Base-by-base conservation (phyloP, 2,888 invertebrate species). In the Drosophila antonietae region DNA sequence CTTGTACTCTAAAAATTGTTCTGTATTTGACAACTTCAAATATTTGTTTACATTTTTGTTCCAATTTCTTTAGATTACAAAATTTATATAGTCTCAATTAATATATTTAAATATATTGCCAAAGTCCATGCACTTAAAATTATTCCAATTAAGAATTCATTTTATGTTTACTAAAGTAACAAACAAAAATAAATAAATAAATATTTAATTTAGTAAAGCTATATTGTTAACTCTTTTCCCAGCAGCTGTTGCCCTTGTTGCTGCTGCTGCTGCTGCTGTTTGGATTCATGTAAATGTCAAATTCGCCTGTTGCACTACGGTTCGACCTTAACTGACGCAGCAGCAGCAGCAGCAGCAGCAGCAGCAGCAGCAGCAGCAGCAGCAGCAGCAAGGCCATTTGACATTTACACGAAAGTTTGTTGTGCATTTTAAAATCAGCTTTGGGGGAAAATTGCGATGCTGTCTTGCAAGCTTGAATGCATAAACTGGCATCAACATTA, bases 401-500 rank as follows among this genome's bases (percentile, higher is more conserved):
- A 55, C 55, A 55, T 28, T 39, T 37, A 31, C 39, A 1, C 9
- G 28, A 18, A 15, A 41, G 18, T 28, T n/a, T 35, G 57, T 51
- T 61, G 39, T 10, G 67, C 49, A 55, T 62, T 73, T 68, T 67
- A 61, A 53, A 39, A 78, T 63, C 56, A 41, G 65, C 65, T 79
- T 69, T 60, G 12, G 52, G 47, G 20, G 41, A 20, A 46, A n/a
- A 15, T 37, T 7, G 18, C 33, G 31, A 3, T 7, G 18, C 39
- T 3, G 28, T 39, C 31, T 49, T 49, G 6, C n/a, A 31, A n/a
- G n/a, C 6, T 12, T 15, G 28, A 28, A 9, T 60, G 53, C 68
- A 67, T 33, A 63, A 35, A 18, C 59, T 59, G 52, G 70, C 44
- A 44, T 59, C 41, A 64, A 53, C 68, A 83, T 88, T 88, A 82